phyloP scores from a whole-genome alignment of 1,140 invertebrate genomes.

The Pentalonia nigronervosa region DNA sequence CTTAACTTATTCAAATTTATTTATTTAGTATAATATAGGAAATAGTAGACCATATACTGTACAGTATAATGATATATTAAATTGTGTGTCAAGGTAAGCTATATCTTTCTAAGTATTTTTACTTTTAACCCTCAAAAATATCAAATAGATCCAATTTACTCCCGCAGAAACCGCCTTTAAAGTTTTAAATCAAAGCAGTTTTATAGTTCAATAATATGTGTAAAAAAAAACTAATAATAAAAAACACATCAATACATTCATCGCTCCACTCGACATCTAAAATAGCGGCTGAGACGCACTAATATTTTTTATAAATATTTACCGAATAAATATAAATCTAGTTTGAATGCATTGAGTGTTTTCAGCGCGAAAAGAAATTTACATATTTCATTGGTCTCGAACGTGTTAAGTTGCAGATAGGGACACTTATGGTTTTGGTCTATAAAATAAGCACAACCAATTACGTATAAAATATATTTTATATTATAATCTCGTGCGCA shows the following conservation, averaged over 20 bases:
- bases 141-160: no score
- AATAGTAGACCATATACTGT: no score
- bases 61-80: no score
- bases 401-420: background rate
- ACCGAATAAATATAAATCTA: background rate
- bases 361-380: background rate
- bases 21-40: no score
- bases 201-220: no score
- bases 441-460: background rate
- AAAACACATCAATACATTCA: background rate
- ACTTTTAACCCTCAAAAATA: background rate
- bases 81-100: no score
- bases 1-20: background rate
- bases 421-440: background rate
- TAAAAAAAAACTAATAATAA: background rate
- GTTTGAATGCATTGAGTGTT: background rate
- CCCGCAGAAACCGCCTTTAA: no score
- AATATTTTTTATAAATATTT: background rate
- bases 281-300: background rate
- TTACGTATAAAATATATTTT: background rate
- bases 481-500: background rate
- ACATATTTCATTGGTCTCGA: background rate
- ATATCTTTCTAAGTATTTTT: no score
- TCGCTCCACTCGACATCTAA: background rate
- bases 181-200: no score